Base-by-base conservation (phyloP, 64 coral and sea anemone genomes). In the Cladopsammia gracilis region DNA sequence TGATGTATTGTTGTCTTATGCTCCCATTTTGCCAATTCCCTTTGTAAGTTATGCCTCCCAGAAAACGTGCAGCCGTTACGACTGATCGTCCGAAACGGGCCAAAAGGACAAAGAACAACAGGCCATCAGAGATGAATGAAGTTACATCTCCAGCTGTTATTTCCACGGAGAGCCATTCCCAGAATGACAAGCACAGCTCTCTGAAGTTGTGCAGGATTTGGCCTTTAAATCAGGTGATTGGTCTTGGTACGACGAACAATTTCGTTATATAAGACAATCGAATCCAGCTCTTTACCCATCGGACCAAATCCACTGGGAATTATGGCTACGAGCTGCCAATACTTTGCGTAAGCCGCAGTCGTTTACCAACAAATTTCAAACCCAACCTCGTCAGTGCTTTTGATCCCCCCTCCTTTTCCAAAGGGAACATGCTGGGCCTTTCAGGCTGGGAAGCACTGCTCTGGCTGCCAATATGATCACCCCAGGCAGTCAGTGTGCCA, bases 351-450 rank as follows among this genome's bases (percentile, higher is more conserved):
- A 10, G n/a, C 11, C 57, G 64, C 5, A 83, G 22, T 11, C 58
- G 44, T 19, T 48, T 25, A 83, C 56, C 23, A 65, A 83, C 58
- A 83, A 83, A 42, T 14, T 22, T 16, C 22, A 13, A 12, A 64
- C 34, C 2, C 26, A 47, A 58, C 13, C 12, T 7, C 13, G 79
- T 3, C 52, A 43, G 15, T 23, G 14, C 7, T 76, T 76, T 76
- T 4, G 73, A 22, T 4, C 45, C 10, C 58, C 23, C 12, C n/a
- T n/a, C 22, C 22, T 43, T 83, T 83, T 22, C 79, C 57, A 1
- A 62, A 64, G 20, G 79, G 57, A 46, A 83, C 58, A 18, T 83
- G 79, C 20, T 83, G 79, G 57, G 79, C 79, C 10, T 65, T 76
- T 53, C 73, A 76, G 48, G 73, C 73, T 19, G 48, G 73, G 0